phyloP scores from a whole-genome alignment of 2,888 invertebrate species.

The Drepanosiphum platanoidis region DNA sequence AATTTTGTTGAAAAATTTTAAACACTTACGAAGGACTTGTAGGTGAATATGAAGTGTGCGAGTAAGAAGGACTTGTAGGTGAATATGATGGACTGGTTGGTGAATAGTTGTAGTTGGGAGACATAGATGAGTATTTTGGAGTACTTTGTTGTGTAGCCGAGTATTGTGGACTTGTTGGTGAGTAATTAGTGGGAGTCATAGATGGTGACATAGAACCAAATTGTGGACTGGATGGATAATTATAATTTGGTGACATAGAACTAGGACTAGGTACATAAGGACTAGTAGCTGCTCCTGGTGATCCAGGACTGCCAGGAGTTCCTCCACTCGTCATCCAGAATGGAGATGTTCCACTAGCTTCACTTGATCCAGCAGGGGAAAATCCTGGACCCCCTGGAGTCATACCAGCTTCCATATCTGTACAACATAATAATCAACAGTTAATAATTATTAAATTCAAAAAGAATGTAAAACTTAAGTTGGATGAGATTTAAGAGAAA shows the following conservation, averaged over 20 bases:
- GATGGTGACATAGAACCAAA: conserved; percentile 80
- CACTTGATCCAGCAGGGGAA: conserved; percentile 95
- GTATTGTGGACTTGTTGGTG: conserved; percentile 83
- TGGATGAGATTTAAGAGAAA: neutral
- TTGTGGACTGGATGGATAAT: conserved; percentile 72
- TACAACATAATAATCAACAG: neutral
- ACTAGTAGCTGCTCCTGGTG: conserved; percentile 86
- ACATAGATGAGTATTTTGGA: conserved; percentile 71
- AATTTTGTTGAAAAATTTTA: neutral
- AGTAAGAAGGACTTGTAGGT: conserved; percentile 75
- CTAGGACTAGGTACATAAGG: conserved; percentile 78
- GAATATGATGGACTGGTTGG: conserved; percentile 78
- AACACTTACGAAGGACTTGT: conserved; percentile 70
- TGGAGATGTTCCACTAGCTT: conserved; percentile 92
- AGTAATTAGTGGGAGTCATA: conserved; percentile 84
- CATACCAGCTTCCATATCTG: conserved; percentile 71
- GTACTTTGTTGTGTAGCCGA: conserved; percentile 80
- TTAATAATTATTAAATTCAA: too few species aligned
- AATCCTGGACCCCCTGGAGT: conserved; percentile 97
- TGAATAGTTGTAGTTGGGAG: conserved; percentile 70
- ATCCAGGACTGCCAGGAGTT: conserved; percentile 78
- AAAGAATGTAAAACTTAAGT: too few species aligned
- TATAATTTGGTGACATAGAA: conserved; percentile 72
- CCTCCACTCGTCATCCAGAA: conserved; percentile 81
- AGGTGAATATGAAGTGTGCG: conserved; percentile 71